A percentile compares a stretch with the other conserved stretches of the same genome.
Evolutionary conservation across 1,140 invertebrate species (phyloP).

Genomic region (Cotesia chilonis): DNA sequence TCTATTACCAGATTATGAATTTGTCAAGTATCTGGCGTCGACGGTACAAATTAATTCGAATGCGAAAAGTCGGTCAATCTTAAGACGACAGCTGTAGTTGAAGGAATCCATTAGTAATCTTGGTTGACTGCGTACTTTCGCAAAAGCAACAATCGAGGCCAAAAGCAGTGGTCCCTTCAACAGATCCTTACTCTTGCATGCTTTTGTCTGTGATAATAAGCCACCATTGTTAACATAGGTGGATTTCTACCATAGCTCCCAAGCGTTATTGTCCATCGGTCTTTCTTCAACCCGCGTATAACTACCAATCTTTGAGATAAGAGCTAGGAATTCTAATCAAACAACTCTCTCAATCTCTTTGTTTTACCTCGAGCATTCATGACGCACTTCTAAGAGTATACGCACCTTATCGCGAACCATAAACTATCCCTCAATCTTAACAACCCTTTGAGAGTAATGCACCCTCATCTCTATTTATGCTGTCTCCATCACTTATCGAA

Average conservation of each 20-base stretch:
- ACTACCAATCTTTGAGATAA: slow-evolving; percentile 50
- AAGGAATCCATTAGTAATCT: slow-evolving; percentile 61
- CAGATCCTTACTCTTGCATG: slow-evolving; percentile 41
- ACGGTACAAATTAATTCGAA: slow-evolving; percentile 52
- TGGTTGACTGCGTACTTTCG: slow-evolving; percentile 40
- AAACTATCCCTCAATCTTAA: slow-evolving; percentile 23
- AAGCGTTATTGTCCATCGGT: slow-evolving; percentile 56
- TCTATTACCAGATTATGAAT: neutral
- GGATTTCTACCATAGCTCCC: slow-evolving; percentile 39
- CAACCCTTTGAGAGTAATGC: neutral
- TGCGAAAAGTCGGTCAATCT: slow-evolving; percentile 56
- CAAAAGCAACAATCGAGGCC: slow-evolving; percentile 31
- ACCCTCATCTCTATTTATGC: neutral
- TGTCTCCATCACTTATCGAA: too few species aligned
- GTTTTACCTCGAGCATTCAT: slow-evolving; percentile 6
- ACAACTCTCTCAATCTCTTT: slow-evolving; percentile 24
- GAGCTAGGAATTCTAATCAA: slow-evolving; percentile 43
- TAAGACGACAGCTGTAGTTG: slow-evolving; percentile 56
- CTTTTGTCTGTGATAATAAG: slow-evolving; percentile 63
- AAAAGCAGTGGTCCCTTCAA: slow-evolving; percentile 19
- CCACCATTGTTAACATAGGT: slow-evolving; percentile 57
- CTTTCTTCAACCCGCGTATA: slow-evolving; percentile 35
- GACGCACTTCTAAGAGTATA: slow-evolving; percentile 9
- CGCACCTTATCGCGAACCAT: slow-evolving; percentile 37
- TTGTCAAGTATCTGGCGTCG: slow-evolving; percentile 30